Evolutionary conservation across 2,797 vertebrate species (phyloP), one percentile per base, ranked within the genome.

Genomic region (Halcyon smyrnensis): DNA sequence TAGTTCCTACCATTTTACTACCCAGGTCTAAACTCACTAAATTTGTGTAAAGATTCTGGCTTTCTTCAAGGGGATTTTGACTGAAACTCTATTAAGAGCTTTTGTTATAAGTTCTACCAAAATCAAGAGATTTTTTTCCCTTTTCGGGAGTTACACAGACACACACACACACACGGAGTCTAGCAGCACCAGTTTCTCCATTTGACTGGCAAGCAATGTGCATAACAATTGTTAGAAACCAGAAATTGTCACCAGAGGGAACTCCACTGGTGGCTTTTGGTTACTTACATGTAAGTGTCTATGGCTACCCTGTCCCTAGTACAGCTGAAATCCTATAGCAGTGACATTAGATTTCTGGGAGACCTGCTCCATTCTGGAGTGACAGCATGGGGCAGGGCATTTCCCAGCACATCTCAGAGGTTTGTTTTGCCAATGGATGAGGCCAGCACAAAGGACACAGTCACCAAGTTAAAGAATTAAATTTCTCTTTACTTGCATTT

Each of bases 291-390:
- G 0, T 13, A 64, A 14, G 7, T 63, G 27, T 8, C 5, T 63
- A 23, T 4, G 1, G 2, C 8, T 3, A 59, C 7, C 4, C 18
- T 4, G 11, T 60, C 3, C 27, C 11, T 8, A 23, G 25, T 20
- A 39, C 5, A 37, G 10, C 37, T 27, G 24, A 57, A 69, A 15
- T 28, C 18, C 9, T 50, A 4, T 15, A 32, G 9, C 3, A 6
- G 27, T 32, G n/a, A 16, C n/a, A 25, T 30, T 13, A n/a, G 24
- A 21, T 45, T 86, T 48, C 71, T 46, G 30, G 21, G 46, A 70
- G 6, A 77, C 6, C 9, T 45, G 8, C 8, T 65, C 15, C 18
- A 14, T 59, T 76, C 18, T 19, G 19, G 6, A 60, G 2, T 7
- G n/a, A 71, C 7, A 53, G 3, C 24, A 23, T 6, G 4, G 74